Base-by-base conservation (phyloP, 2,888 invertebrate species). In the Drosophila pseudotakahashii region DNA sequence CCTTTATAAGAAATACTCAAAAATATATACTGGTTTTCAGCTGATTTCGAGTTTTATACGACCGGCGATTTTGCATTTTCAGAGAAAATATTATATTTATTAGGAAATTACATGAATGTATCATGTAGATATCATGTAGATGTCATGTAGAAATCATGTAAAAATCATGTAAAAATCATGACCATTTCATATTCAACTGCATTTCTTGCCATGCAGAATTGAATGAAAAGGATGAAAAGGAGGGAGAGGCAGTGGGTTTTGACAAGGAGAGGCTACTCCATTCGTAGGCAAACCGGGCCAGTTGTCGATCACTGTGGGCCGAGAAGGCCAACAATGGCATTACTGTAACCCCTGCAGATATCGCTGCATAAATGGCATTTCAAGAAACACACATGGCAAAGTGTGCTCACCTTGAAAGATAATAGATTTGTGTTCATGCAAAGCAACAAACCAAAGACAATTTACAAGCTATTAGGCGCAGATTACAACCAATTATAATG, bases 241-340 rank as follows among this genome's bases (percentile, higher is more conserved):
- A 36, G 32, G 61, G 14, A 26, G 23, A n/a, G 23, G 36, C 45
- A 19, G 61, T 36, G 37, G 45, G 52, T 42, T 53, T 42, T 53
- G 66, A 42, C 66, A 41, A 36, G 81, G 23, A 66, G 76, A 78
- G 78, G 67, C 67, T 54, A 71, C 78, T 72, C 67, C 68, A 69
- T 78, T 75, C 77, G 73, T 67, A 77, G 80, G 64, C 64, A 83
- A 82, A 81, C 83, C 83, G 77, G 81, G 73, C 81, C 75, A 81
- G 57, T 30, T 54, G 60, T 37, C 59, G 47, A 34, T 39, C 44
- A 55, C 61, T 75, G 61, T 52, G 59, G 54, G 68, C 51, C 54
- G 47, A 14, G 41, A 34, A 9, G 16, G 37, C 1, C 37, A 63
- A 47, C 45, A 52, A 66, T 34, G 13, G 3, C 10, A 39, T n/a